A percentile compares a stretch with the other conserved stretches of the same genome.
Conservation (phyloP, 1,140 invertebrate species). For the Camponotus floridanus region DNA sequence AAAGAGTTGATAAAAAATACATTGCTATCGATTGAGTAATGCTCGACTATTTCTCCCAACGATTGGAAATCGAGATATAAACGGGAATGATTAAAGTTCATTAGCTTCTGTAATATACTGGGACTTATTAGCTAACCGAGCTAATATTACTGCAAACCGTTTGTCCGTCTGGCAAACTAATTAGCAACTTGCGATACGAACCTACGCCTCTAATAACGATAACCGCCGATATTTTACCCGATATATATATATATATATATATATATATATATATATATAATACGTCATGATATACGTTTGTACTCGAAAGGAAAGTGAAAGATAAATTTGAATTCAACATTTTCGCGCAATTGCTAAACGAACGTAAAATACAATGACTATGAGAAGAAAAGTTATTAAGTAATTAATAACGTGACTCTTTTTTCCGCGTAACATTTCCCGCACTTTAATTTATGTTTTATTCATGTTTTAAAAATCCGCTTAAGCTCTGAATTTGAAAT, state of each 20-base stretch:
- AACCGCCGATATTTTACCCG: conserved; percentile 61
- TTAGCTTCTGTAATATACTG: conserved; percentile 61
- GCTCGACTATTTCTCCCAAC: conserved; percentile 13
- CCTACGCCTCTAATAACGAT: conserved; percentile 60
- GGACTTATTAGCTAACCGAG: conserved; percentile 74
- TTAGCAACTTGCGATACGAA: conserved; percentile 72
- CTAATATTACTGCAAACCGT: conserved; percentile 75
- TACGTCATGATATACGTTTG: not conserved
- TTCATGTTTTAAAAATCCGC: too few relatives aligned
- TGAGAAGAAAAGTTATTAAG: not conserved
- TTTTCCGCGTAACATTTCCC: not conserved
- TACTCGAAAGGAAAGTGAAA: conserved; percentile 36
- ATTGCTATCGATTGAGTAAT: conserved; percentile 25
- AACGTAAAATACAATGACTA: not conserved
- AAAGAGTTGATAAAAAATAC: not conserved
- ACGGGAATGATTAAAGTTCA: conserved; percentile 41
- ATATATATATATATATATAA: conserved; percentile 18
- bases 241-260: conserved; percentile 21
- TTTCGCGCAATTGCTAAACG: not conserved
- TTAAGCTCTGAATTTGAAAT: too few relatives aligned
- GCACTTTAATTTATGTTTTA: too few relatives aligned
- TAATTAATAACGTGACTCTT: not conserved
- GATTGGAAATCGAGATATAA: conserved; percentile 50
- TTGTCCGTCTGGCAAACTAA: conserved; percentile 77
- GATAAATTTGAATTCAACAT: conserved; percentile 21